Conservation (phyloP, 2,888 invertebrate species). For the Polydesmus complanatus region DNA sequence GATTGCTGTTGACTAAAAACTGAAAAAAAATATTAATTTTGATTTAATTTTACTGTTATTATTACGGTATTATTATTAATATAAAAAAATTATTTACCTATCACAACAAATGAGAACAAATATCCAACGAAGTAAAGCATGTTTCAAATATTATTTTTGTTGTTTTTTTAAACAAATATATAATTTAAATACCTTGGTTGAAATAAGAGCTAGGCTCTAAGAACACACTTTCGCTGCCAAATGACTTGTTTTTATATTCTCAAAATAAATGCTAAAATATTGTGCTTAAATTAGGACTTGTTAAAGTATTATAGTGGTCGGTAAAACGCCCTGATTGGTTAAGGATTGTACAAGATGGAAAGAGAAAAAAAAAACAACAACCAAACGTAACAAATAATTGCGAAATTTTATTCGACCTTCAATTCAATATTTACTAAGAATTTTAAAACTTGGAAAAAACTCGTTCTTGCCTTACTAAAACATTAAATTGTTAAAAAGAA, state of each 20-base stretch:
- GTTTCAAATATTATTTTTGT: not conserved
- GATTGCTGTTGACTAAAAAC: not conserved
- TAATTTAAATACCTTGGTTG: too few species aligned
- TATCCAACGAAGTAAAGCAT: too few species aligned
- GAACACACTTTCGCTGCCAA: too few species aligned
- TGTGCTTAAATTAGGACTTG: not conserved
- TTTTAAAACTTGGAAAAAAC: not conserved
- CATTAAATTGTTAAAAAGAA: too few species aligned
- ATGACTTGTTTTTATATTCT: not conserved
- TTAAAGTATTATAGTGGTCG: not conserved
- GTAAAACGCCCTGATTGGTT: not conserved
- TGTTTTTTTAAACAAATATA: not conserved
- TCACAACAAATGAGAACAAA: too few species aligned
- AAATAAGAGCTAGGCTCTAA: too few species aligned
- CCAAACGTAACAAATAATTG: not conserved
- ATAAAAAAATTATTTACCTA: too few species aligned
- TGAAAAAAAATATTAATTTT: not conserved
- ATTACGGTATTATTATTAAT: too few species aligned
- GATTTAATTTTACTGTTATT: too few species aligned
- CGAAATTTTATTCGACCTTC: not conserved
- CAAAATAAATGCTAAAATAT: not conserved
- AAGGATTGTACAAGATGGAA: not conserved
- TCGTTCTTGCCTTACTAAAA: not conserved
- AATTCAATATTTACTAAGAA: not conserved
- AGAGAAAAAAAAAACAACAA: not conserved